Percentiles rank a stretch among this genome's conserved stretches.
Conservation (phyloP, 2,797 vertebrate genomes). For the Gadopsis marmoratus region DNA sequence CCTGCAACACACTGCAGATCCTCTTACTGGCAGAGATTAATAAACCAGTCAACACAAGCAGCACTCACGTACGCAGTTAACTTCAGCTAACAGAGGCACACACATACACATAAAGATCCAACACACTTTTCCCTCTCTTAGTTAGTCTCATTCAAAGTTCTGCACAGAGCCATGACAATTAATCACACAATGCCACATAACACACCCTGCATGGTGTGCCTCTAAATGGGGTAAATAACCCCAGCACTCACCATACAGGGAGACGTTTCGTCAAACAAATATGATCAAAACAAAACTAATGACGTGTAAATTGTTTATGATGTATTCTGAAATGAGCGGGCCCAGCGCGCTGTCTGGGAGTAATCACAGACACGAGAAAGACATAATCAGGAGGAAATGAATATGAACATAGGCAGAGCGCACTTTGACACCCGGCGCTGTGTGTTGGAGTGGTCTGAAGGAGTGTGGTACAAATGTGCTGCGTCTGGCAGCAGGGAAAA, state of each 20-base stretch:
- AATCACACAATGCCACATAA: conserved; percentile 79
- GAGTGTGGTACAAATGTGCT: conserved; percentile 47
- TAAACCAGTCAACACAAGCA: conserved; percentile 21
- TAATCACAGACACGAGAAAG: conserved; percentile 82
- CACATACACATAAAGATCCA: conserved; percentile 1
- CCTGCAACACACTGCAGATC: conserved; percentile 3
- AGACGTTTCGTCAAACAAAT: conserved; percentile 86
- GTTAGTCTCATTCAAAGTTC: conserved; percentile 64
- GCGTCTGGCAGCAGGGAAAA: conserved; percentile 34
- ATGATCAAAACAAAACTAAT: conserved; percentile 90
- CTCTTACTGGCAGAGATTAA: conserved; percentile 27
- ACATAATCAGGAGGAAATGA: conserved; percentile 84
- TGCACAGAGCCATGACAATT: conserved; percentile 74
- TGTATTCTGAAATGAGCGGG: conserved; percentile 80
- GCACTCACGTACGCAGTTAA: neutral
- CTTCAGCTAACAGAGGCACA: neutral
- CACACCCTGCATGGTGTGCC: conserved; percentile 59
- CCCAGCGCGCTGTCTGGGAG: conserved; percentile 69
- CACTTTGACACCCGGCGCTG: conserved; percentile 62
- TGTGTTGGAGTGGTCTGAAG: conserved; percentile 43
- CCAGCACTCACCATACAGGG: conserved; percentile 74
- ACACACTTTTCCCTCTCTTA: conserved; percentile 23
- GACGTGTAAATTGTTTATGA: conserved; percentile 88
- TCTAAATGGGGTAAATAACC: conserved; percentile 84
- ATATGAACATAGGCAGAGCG: conserved; percentile 70